Conservation (phyloP, 53 echinoderm and acorn worm genomes). For the Patiria pectinifera region DNA sequence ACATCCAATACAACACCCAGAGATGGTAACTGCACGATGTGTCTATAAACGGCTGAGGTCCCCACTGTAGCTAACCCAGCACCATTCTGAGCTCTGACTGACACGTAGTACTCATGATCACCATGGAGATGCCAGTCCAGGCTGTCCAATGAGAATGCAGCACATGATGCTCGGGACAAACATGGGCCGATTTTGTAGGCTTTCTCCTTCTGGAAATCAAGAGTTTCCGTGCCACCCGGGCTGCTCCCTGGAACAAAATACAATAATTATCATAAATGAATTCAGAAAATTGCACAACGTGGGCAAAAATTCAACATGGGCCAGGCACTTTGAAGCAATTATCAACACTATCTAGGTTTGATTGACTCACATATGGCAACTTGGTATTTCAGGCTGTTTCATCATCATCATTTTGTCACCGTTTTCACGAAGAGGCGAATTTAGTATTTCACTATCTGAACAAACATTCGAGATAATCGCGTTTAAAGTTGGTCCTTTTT, state of each 20-base stretch:
- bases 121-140: constrained; percentile 65
- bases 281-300: not conserved
- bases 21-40: constrained; percentile 53
- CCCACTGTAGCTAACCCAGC: constrained; percentile 49
- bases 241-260: constrained; percentile 15
- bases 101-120: constrained; percentile 64
- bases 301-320: no score
- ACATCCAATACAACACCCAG: constrained; percentile 68
- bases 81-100: constrained; percentile 61
- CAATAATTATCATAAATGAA: no score
- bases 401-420: no score
- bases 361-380: no score
- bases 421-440: no score
- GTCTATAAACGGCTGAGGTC: constrained; percentile 39
- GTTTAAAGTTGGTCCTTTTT: no score
- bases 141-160: constrained; percentile 26
- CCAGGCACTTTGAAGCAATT: no score
- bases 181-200: constrained; percentile 19
- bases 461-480: no score
- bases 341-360: no score
- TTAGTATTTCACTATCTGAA: no score
- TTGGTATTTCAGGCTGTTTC: no score
- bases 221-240: constrained; percentile 40
- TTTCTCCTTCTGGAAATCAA: constrained; percentile 14
- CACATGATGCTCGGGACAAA: constrained; percentile 34